A percentile compares a stretch with the other conserved stretches of the same genome.
phyloP scores from a whole-genome alignment of 2,113 vertebrate genomes.

The Macaca nemestrina region DNA sequence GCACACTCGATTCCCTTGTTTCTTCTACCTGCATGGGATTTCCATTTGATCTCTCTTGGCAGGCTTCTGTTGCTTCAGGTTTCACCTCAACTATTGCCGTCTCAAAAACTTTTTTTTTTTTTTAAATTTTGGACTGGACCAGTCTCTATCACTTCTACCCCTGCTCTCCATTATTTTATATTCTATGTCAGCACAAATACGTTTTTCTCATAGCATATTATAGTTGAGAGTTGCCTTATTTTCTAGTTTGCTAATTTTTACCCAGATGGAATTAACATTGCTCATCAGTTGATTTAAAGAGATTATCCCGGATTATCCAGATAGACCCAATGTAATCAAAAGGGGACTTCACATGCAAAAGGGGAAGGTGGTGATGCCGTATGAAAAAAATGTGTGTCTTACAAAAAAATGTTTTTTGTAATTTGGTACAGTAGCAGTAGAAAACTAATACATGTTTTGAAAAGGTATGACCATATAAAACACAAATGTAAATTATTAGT shows the following conservation, averaged over 20 bases:
- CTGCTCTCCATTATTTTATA: not conserved
- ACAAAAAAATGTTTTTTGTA: not conserved
- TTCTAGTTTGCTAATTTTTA: not conserved
- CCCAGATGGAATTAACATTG: not conserved
- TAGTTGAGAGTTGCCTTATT: not conserved
- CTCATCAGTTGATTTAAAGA: not conserved
- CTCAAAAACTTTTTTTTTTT: not conserved
- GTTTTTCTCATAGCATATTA: not conserved
- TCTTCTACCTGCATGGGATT: not conserved
- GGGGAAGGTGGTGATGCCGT: not conserved
- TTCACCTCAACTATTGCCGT: not conserved
- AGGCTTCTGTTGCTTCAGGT: not conserved
- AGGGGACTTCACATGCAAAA: not conserved
- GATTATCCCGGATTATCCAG: not conserved
- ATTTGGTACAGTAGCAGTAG: not conserved
- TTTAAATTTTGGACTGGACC: too few species aligned
- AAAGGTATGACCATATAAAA: not conserved
- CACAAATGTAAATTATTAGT: not conserved
- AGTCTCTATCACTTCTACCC: not conserved
- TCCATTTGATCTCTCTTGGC: not conserved
- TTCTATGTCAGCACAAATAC: not conserved
- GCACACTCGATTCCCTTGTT: not conserved
- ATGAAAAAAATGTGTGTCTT: not conserved
- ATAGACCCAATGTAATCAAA: not conserved
- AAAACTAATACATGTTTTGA: not conserved